Base-by-base conservation (phyloP, 2,797 vertebrate species). In the Iguana delicatissima region DNA sequence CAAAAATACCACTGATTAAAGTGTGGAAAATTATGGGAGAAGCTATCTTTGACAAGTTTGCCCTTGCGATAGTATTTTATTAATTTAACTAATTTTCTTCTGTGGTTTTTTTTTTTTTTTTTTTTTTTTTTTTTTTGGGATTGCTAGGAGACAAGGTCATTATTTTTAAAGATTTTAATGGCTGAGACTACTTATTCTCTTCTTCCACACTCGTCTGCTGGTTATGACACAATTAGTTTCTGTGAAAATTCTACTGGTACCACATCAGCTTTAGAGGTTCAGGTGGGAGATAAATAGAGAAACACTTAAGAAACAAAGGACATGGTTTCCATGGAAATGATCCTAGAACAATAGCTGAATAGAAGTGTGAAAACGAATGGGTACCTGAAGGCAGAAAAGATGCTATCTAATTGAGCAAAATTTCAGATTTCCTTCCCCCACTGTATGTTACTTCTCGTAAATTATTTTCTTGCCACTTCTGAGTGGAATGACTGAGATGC, bases 181-280 rank as follows among this genome's bases (percentile, higher is more conserved):
- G 20, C 16, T 64, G 29, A 26, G 59, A 18, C 14, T 84, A 20
- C 59, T 72, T 91, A 83, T 22, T 46, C 42, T 87, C 80, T 26
- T 32, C 69, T 55, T 87, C 35, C 52, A 81, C 35, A 46, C 29
- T 73, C 35, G 67, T 59, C 26, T 22, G 16, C 72, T 87, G 73
- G 57, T 91, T 79, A 77, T 57, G 81, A 57, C 62, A 87, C 46
- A 84, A 84, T 91, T 81, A 86, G 55, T 91, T 57, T 80, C 32
- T 69, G 50, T 72, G 46, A 80, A 88, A 91, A 90, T 62, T 64
- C 77, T 50, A 50, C 26, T 83, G 57, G 32, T 74, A 16, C 29
- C 57, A 85, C 62, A 80, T 18, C 42, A 64, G 76, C 73, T 76
- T 82, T 35, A 55, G 46, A 64, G 69, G 9, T 86, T 86, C 72